Evolutionary conservation across 2,888 invertebrate genomes (phyloP).

Genomic region (Drosophila kanekoi): DNA sequence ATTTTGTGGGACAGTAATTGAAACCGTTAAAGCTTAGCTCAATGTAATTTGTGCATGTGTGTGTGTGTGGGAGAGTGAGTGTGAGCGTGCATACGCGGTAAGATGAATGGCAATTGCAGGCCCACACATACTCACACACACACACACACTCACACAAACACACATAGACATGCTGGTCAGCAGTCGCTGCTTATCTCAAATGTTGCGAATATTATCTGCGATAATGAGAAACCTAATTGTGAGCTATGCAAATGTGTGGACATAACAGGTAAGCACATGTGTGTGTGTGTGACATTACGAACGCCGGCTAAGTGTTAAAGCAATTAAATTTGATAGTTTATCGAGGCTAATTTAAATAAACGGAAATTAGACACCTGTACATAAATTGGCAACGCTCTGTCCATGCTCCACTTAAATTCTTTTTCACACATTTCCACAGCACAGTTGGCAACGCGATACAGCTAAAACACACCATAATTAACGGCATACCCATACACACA

Average conservation of each 20-base stretch:
- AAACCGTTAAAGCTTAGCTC: slow-evolving; percentile 69
- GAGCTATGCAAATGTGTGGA: slow-evolving; percentile 69
- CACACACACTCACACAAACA: slow-evolving; percentile 28
- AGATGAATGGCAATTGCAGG: slow-evolving; percentile 50
- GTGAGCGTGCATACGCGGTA: slow-evolving; percentile 11
- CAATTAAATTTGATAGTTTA: slow-evolving; percentile 73
- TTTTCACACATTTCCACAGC: background rate
- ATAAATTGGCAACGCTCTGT: slow-evolving; percentile 18
- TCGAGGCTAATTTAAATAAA: slow-evolving; percentile 72
- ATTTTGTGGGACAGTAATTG: slow-evolving; percentile 57
- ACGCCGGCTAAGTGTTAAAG: slow-evolving; percentile 58
- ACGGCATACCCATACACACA: slow-evolving; percentile 4
- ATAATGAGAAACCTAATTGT: slow-evolving; percentile 77
- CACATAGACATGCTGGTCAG: slow-evolving; percentile 45
- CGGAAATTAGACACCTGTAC: slow-evolving; percentile 57
- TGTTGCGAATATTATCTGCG: slow-evolving; percentile 74
- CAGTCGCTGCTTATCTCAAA: slow-evolving; percentile 63
- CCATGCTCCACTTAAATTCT: background rate
- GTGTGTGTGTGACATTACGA: slow-evolving; percentile 22
- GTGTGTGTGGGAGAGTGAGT: slow-evolving; percentile 13
- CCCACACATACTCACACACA: slow-evolving; percentile 17
- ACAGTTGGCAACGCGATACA: slow-evolving; percentile 29
- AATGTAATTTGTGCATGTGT: slow-evolving; percentile 39
- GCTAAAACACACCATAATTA: slow-evolving; percentile 23
- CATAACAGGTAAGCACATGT: slow-evolving; percentile 29